Evolutionary conservation across 2,888 invertebrate genomes (phyloP).

Genomic region (Tromatobia lineatoria): DNA sequence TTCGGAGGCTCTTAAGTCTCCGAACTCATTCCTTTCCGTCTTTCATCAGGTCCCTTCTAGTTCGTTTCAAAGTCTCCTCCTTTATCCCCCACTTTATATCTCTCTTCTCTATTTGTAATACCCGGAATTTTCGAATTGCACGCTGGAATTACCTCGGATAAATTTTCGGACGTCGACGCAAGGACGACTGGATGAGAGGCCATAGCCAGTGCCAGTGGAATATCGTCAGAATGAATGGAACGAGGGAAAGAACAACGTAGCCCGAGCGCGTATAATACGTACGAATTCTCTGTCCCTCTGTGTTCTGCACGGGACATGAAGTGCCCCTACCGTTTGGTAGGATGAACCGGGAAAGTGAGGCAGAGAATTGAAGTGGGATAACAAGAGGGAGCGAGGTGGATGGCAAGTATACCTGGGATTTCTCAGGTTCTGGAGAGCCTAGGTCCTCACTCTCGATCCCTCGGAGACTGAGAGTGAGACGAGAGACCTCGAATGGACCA

Average conservation of each 20-base stretch:
- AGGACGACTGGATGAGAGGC: constrained; percentile 41
- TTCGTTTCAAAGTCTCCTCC: constrained; percentile 16
- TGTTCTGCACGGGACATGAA: constrained; percentile 43
- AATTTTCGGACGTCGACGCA: constrained; percentile 47
- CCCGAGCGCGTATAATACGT: constrained; percentile 25
- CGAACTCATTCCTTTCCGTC: constrained; percentile 36
- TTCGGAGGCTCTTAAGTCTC: constrained; percentile 46
- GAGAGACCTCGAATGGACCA: constrained; percentile 52
- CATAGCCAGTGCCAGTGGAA: not conserved
- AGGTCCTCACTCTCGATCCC: constrained; percentile 46
- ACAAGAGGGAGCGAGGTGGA: constrained; percentile 29
- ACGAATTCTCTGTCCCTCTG: constrained; percentile 27
- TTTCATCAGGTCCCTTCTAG: constrained; percentile 5
- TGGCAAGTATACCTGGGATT: constrained; percentile 46
- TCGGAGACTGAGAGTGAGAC: constrained; percentile 30
- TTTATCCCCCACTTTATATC: constrained; percentile 30
- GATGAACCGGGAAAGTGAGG: constrained; percentile 42
- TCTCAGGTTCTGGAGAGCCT: constrained; percentile 53
- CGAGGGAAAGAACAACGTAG: constrained; percentile 39
- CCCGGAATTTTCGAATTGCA: constrained; percentile 51
- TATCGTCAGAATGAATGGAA: constrained; percentile 46
- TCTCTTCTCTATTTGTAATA: constrained; percentile 34
- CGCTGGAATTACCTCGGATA: constrained; percentile 44
- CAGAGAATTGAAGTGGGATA: constrained; percentile 47
- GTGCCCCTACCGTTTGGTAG: constrained; percentile 35